Evolutionary conservation across 2,888 invertebrate genomes (phyloP), one percentile per base, ranked within the genome.

Genomic region (Epinotia bilunana): DNA sequence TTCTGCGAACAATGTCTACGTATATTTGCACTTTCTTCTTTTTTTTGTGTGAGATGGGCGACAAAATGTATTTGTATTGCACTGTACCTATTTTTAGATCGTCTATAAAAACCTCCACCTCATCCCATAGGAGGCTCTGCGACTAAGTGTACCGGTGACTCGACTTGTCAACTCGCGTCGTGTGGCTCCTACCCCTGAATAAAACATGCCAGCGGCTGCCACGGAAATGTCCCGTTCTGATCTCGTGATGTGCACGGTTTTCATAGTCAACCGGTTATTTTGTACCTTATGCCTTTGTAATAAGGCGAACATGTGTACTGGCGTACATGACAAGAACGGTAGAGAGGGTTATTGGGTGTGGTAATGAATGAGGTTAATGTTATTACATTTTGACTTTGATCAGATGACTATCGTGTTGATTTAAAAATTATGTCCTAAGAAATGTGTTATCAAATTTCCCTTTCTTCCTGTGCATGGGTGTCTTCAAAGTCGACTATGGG

Each of bases 101-200:
- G 7, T n/a, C 53, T n/a, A n/a, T n/a, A 53, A 49, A 53, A 53
- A 53, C 39, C 39, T 53, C 13, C 53, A n/a, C 12, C 5, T 12
- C 9, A 20, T n/a, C 16, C n/a, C 16, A 11, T 5, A 43, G n/a
- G 39, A 4, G 18, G 9, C 12, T 23, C 43, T 58, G 46, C 33
- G 46, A 6, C 9, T 12, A 46, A 61, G 46, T 60, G 65, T 49
- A 46, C 18, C 20, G 13, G 49, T 18, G 33, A 20, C 61, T 73
- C 20, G 33, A 69, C 73, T 57, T 63, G 68, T 69, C 67, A 53
- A 61, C 67, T 55, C 61, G n/a, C 53, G n/a, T 53, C 58, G 39
- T 49, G 67, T 67, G n/a, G n/a, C n/a, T n/a, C 33, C 28, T n/a
- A 11, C 7, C 62, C 23, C 62, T 73, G 73, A 73, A 73, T 73